A percentile compares a stretch with the other conserved stretches of the same genome.
phyloP scores from a whole-genome alignment of 2,888 invertebrate genomes.

The Phytoseiulus persimilis region DNA sequence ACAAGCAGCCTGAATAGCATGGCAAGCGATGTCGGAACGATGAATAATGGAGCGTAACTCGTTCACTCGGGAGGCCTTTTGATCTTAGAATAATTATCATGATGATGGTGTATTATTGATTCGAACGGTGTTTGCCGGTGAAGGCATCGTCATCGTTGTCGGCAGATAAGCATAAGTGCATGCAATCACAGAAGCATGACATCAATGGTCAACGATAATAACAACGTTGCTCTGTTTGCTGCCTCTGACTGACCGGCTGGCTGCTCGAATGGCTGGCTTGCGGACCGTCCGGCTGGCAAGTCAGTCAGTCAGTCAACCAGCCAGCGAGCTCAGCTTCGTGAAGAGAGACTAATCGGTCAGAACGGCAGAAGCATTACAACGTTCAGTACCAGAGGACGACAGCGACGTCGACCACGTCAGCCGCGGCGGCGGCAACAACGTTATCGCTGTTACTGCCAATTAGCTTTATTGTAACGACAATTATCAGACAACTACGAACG shows the following conservation, averaged over 20 bases:
- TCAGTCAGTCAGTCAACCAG: neutral
- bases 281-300: neutral
- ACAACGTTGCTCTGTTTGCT: neutral
- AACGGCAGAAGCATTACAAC: neutral
- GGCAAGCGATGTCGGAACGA: neutral
- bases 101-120: neutral
- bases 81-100: neutral
- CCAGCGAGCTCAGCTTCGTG: no score
- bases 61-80: neutral
- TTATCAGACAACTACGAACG: neutral
- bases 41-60: neutral
- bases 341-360: neutral
- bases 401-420: no score
- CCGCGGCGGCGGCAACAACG: neutral
- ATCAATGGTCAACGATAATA: constrained; percentile 5
- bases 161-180: constrained; percentile 5
- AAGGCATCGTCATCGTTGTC: neutral
- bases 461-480: neutral
- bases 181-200: constrained; percentile 5
- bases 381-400: neutral
- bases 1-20: neutral
- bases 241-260: neutral
- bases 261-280: neutral
- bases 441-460: neutral
- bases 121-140: neutral